Evolutionary conservation across 2,797 vertebrate genomes (phyloP), one percentile per base, ranked within the genome.

Genomic region (Rhabdomys pumilio): DNA sequence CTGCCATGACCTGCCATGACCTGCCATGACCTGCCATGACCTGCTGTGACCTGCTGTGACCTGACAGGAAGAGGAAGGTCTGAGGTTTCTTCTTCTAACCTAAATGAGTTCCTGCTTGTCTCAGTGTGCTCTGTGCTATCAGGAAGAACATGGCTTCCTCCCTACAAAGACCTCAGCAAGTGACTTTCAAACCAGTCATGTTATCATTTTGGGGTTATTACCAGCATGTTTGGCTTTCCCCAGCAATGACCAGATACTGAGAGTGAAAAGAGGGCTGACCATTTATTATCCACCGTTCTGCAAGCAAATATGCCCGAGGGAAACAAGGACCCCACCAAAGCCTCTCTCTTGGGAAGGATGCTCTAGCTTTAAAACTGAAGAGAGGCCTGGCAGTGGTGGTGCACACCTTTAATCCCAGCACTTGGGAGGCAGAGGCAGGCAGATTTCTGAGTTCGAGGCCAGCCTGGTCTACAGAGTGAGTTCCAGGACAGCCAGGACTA

Each of bases 21-120:
- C 34, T 80, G 34, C 79, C 34, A 0, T 47, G 61, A 34, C 59
- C 61, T n/a, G 17, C 63, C n/a, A 19, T 67, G 83, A 67, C 44
- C 81, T 82, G 50, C 53, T 50, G 1, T 47, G 59, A 34, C 59
- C 44, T n/a, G 10, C 63, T 53, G 31, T 67, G 83, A 67, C 44
- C 81, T 82, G 41, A 92, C 90, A 92, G 95, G 88, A 96, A 96
- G 77, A 84, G 29, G 15, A 93, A 93, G 89, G 94, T 84, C 86
- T 85, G 94, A 91, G 87, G 89, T 93, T 95, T 92, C 87, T 76
- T 93, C 61, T 76, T 65, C 53, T 94, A 90, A 91, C 94, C 76
- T 81, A 31, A 22, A 47, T 95, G 55, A 82, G 59, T 90, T 89
- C 87, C 82, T 92, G 61, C 44, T 83, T 82, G 50, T 63, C 24